Percentiles rank a stretch among this genome's conserved stretches.
Evolutionary conservation across 1,140 invertebrate genomes (phyloP).

Genomic region (Hermetia illucens): DNA sequence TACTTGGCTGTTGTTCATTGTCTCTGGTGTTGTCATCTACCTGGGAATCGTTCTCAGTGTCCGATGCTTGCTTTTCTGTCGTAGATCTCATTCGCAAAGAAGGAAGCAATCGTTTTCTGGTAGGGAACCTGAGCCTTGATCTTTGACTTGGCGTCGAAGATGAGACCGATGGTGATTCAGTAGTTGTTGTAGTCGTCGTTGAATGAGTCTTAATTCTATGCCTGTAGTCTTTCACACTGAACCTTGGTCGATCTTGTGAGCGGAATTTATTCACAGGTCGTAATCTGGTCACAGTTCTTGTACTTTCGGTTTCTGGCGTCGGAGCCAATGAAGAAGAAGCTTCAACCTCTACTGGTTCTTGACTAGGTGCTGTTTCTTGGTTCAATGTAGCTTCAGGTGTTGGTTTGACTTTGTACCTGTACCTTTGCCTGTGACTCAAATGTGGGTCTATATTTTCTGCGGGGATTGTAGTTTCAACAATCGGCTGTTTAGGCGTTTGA

Average conservation of each 20-base stretch:
- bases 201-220: constrained; percentile 23
- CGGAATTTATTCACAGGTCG: constrained; percentile 14
- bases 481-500: too few species aligned
- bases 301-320: background rate
- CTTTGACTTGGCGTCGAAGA: background rate
- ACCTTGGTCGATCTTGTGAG: constrained; percentile 33
- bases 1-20: background rate
- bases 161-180: constrained; percentile 5
- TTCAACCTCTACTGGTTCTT: background rate
- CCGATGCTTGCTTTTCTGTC: background rate
- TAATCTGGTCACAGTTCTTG: background rate
- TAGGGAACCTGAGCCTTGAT: background rate
- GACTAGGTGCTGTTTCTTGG: background rate
- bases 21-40: background rate
- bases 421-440: too few species aligned
- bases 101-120: constrained; percentile 1
- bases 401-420: too few species aligned
- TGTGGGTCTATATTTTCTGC: too few species aligned
- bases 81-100: background rate
- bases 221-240: constrained; percentile 45
- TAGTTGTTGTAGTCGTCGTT: constrained; percentile 34
- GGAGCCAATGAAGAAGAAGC: background rate
- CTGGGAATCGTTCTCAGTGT: background rate
- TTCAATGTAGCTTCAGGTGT: background rate
- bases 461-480: too few species aligned